Base-by-base conservation (phyloP, 2,113 vertebrate species). In the Struthio camelus region DNA sequence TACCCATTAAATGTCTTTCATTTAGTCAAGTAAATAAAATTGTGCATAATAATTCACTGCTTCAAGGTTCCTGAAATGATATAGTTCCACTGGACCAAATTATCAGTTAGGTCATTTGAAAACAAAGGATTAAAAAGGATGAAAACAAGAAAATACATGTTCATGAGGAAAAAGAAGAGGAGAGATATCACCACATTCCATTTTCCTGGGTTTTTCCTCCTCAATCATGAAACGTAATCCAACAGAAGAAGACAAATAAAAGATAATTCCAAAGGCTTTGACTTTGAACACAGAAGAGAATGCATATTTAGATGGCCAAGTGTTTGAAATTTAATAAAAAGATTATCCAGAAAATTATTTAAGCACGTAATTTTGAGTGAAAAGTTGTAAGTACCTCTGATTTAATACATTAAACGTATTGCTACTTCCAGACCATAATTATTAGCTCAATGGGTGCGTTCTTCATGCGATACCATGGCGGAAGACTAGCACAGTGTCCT, bases 401-500 rank as follows among this genome's bases (percentile, higher is more conserved):
- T 91, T 91, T 73, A 85, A 87, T 61, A 54, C 32, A 83, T 36
- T 86, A 59, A 78, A 50, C 67, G 48, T 75, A 85, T 42, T 66
- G 42, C 58, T 94, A 77, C 71, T 85, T 91, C 87, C 93, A 96
- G 75, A 93, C 66, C 19, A 50, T 44, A 95, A 96, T 88, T 50
- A 67, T 54, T 80, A 91, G 90, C 87, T 97, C 18, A 96, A 95
- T 93, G 67, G 87, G 94, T 72, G 92, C 94, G 78, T 76, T 89
- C 80, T 80, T 71, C 59, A 46, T 62, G 51, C 38, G 56, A 51
- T 12, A 90, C 38, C 61, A 89, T 56, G 88, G 92, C 72, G 85
- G 78, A 94, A 76, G 67, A 73, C 89, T 66, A 94, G 89, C 38
- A 89, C 76, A 93, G 91, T 64, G 81, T 2, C 36, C 70, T 6